A percentile compares a stretch with the other conserved stretches of the same genome.
These are phyloP conservation scores for Setipinna tenuifilis DNA, from an alignment of 2,797 vertebrate species.

Conservation along the genomic window DNA sequence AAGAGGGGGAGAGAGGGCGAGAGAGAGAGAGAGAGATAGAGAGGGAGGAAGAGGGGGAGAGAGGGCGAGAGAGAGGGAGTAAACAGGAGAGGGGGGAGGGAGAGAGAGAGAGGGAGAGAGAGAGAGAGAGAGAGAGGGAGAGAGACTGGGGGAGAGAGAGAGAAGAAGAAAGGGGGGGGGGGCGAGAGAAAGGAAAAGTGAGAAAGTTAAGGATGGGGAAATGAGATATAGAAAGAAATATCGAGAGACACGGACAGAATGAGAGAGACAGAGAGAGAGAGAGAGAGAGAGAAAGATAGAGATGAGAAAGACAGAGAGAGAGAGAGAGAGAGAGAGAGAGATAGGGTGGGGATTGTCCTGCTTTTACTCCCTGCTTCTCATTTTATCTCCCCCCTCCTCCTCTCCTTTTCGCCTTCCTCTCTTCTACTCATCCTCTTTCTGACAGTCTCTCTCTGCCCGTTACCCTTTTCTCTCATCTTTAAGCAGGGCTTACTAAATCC, in stretches of 20 bases:
- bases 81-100: background rate
- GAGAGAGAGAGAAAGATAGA: background rate
- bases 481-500: background rate
- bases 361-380: background rate
- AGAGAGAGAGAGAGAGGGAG: constrained; percentile 17
- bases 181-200: background rate
- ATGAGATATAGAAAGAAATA: background rate
- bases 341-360: constrained; percentile 58
- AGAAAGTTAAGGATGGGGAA: background rate
- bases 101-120: background rate
- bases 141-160: background rate
- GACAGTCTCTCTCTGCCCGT: background rate
- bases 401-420: background rate
- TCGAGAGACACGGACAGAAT: constrained; percentile 26
- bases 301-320: background rate
- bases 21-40: constrained; percentile 8
- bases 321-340: background rate
- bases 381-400: background rate
- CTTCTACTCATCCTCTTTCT: constrained; percentile 41
- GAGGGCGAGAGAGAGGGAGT: constrained; percentile 1
- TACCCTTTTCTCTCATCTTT: background rate
- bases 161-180: background rate
- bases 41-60: constrained; percentile 18
- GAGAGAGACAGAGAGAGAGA: background rate
- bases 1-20: constrained; percentile 15